A percentile compares a stretch with the other conserved stretches of the same genome.
Evolutionary conservation across 2,888 invertebrate species (phyloP).

Genomic region (Ophion ventricosus): DNA sequence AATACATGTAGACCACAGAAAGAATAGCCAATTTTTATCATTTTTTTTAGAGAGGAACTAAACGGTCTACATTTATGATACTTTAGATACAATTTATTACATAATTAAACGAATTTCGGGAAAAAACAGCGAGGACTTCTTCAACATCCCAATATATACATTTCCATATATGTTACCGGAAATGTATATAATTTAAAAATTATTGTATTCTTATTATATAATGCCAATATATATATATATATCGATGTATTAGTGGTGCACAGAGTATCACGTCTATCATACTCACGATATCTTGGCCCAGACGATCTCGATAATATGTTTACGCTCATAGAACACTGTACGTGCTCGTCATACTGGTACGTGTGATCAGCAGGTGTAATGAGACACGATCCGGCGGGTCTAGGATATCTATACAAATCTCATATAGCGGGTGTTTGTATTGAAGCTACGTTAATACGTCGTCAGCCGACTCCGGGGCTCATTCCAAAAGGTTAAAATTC

Average conservation of each 20-base stretch:
- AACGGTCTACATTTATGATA: too few relatives aligned
- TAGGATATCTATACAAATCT: slow-evolving; percentile 2
- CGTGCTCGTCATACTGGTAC: slow-evolving; percentile 55
- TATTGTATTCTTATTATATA: too few relatives aligned
- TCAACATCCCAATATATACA: too few relatives aligned
- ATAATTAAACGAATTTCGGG: too few relatives aligned
- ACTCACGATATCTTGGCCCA: slow-evolving; percentile 28
- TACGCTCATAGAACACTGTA: slow-evolving; percentile 51
- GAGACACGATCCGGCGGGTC: slow-evolving; percentile 52
- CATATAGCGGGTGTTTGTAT: neutral
- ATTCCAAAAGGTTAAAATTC: neutral
- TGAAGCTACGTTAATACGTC: neutral
- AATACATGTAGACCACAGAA: too few relatives aligned
- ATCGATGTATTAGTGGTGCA: neutral
- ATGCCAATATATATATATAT: slow-evolving; percentile 32
- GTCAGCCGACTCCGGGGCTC: too few relatives aligned
- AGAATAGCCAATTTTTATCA: too few relatives aligned
- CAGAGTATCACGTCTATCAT: neutral
- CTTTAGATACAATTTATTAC: too few relatives aligned
- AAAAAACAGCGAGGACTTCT: too few relatives aligned
- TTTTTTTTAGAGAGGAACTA: too few relatives aligned
- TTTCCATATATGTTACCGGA: too few relatives aligned
- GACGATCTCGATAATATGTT: slow-evolving; percentile 51
- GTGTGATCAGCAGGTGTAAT: slow-evolving; percentile 53
- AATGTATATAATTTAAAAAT: too few relatives aligned